phyloP scores from a whole-genome alignment of 2,113 vertebrate species.

The Rutilus rutilus region DNA sequence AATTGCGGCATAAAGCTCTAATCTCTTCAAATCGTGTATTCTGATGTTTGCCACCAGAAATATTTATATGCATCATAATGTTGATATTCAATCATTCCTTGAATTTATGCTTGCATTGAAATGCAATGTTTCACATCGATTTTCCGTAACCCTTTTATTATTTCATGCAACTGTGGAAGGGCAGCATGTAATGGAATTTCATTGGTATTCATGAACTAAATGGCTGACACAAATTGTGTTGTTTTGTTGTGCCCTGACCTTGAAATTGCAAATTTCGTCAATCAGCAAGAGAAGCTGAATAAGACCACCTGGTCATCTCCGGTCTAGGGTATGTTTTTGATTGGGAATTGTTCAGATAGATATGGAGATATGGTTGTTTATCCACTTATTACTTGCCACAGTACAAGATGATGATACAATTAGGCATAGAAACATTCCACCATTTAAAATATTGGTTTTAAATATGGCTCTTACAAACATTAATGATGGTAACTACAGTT shows the following conservation, averaged over 20 bases:
- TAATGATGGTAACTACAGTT: background rate
- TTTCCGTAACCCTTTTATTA: slow-evolving; percentile 17
- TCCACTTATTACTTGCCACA: background rate
- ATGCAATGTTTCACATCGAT: slow-evolving; percentile 15
- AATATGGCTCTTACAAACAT: background rate
- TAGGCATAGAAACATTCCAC: background rate
- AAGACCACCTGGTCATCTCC: slow-evolving; percentile 29
- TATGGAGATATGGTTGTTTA: background rate
- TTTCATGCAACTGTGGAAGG: background rate
- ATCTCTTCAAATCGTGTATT: background rate
- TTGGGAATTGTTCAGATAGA: background rate
- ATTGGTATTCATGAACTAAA: slow-evolving; percentile 50
- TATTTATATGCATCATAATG: background rate
- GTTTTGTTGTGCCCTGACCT: slow-evolving; percentile 43
- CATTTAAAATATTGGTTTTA: background rate
- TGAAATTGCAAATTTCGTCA: slow-evolving; percentile 36
- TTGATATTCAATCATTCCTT: background rate
- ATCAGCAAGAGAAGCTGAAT: background rate
- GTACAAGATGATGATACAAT: background rate
- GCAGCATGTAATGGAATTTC: slow-evolving; percentile 12
- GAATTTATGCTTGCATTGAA: background rate
- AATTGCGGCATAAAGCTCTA: background rate
- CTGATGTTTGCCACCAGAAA: background rate
- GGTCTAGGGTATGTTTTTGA: background rate
- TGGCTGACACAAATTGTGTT: slow-evolving; percentile 41